Evolutionary conservation across 2,113 vertebrate genomes (phyloP), one percentile per base, ranked within the genome.

Genomic region (Monarcha castaneiventris): DNA sequence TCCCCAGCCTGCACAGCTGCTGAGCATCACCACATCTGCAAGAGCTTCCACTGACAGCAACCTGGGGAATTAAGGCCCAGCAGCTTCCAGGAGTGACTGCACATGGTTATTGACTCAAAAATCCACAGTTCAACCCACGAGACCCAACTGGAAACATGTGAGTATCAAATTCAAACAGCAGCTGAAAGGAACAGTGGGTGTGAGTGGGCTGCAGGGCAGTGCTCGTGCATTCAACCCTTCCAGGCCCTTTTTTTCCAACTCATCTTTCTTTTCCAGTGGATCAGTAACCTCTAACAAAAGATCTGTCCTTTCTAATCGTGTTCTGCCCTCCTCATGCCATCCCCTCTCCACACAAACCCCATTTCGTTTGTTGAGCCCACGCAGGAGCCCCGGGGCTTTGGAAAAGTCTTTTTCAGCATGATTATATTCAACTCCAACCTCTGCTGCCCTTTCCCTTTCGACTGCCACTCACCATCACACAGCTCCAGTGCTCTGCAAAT

Each of bases 251-350:
- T 49, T 23, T 12, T 2, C 78, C 73, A 87, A 7, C 72, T 74
- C 51, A 37, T 93, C 92, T 68, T 62, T 29, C 88, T 58, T 62
- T 97, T 96, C 94, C 94, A 77, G 93, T 94, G 71, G 94, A 79
- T 98, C 97, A 97, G 98, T 97, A 90, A 90, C 97, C 98, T 97
- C 96, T 84, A 88, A 98, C 97, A 97, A 98, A 98, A 96, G 97
- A 97, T 93, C 98, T 98, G 98, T 98, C 98, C 95, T 96, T 97
- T 96, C 95, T 33, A 91, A 98, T 99, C 98, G 97, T 48, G 96
- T 97, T 98, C 96, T 93, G 59, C 92, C 93, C 97, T 95, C 97
- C 87, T 93, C 84, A 5, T 11, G 48, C 93, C 93, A 43, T 80
- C 92, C 85, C 78, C 61, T 44, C 96, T 96, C 91, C 89, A 72